phyloP scores from a whole-genome alignment of 2,113 vertebrate species.

The Sceloporus undulatus region DNA sequence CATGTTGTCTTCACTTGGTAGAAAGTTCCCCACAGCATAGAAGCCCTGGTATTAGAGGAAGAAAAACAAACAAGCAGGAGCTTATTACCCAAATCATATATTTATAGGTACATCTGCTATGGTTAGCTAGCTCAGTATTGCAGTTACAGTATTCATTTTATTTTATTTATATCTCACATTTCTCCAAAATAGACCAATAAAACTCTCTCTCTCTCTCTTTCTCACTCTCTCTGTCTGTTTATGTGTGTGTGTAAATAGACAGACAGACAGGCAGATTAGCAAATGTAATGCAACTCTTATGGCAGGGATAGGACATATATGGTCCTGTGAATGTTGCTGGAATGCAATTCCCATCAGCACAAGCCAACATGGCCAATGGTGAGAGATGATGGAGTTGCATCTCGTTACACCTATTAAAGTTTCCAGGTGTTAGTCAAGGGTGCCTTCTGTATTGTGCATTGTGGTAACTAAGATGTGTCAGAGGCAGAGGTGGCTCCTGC shows the following conservation, averaged over 20 bases:
- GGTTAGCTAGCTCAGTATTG: background rate
- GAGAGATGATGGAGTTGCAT: background rate
- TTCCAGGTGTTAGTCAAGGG: no score
- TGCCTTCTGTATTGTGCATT: no score
- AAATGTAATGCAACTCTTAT: background rate
- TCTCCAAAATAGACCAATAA: background rate
- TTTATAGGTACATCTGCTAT: conserved; percentile 33
- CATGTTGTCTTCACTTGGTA: conserved; percentile 86
- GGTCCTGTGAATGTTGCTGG: background rate
- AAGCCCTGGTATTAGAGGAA: conserved; percentile 83
- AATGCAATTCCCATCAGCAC: background rate
- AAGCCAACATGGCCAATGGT: background rate
- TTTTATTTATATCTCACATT: no score
- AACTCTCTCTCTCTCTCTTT: no score
- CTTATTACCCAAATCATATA: conserved; percentile 27
- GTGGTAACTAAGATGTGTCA: no score
- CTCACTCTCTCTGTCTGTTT: no score
- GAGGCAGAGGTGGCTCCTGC: no score
- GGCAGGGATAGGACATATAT: background rate
- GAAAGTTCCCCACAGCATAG: conserved; percentile 96
- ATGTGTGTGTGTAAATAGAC: no score
- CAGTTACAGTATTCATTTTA: background rate
- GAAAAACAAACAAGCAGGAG: conserved; percentile 49
- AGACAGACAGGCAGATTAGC: background rate
- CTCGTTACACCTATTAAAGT: no score